phyloP scores from a whole-genome alignment of 2,888 invertebrate genomes.

The Mechanitis mazaeus region DNA sequence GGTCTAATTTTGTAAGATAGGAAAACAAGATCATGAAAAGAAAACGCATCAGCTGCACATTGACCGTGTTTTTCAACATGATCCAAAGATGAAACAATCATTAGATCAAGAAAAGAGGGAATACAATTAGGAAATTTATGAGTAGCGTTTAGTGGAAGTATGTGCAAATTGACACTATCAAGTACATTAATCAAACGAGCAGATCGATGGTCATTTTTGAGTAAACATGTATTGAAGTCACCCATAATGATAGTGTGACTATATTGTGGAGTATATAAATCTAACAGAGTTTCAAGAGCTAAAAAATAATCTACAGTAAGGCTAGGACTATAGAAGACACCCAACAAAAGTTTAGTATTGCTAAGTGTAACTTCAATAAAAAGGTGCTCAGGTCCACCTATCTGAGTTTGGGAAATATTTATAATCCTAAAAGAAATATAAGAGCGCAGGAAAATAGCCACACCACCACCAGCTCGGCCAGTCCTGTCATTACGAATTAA shows the following conservation, averaged over 20 bases:
- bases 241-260: slow-evolving; percentile 7
- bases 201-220: not conserved
- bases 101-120: slow-evolving; percentile 17
- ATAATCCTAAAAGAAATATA: too few relatives aligned
- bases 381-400: too few relatives aligned
- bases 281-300: slow-evolving; percentile 2
- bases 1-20: too few relatives aligned
- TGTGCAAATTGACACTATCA: slow-evolving; percentile 11
- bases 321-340: slow-evolving; percentile 2
- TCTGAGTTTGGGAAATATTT: too few relatives aligned
- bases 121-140: slow-evolving; percentile 16
- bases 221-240: slow-evolving; percentile 7
- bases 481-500: too few relatives aligned
- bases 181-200: too few relatives aligned
- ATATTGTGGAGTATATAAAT: not conserved
- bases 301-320: not conserved
- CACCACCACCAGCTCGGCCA: too few relatives aligned
- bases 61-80: too few relatives aligned
- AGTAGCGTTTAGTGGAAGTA: slow-evolving; percentile 20
- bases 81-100: not conserved
- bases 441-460: too few relatives aligned
- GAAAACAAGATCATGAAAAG: too few relatives aligned
- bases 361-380: too few relatives aligned
- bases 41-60: too few relatives aligned
- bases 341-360: not conserved